Base-by-base conservation (phyloP, 2,888 invertebrate genomes). In the Coleophora deauratella region DNA sequence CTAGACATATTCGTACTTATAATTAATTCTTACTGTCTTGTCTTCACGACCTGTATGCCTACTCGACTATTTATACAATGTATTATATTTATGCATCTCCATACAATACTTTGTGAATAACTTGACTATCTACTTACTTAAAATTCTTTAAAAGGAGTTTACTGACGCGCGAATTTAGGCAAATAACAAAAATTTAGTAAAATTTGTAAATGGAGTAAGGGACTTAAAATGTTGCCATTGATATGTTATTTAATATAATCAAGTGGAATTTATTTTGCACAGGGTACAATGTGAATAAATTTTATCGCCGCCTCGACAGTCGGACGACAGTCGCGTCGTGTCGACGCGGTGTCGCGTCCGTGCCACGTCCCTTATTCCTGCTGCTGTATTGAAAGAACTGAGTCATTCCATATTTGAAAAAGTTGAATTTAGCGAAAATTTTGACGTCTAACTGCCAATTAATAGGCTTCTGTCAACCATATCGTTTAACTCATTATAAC, bases 201-300 rank as follows among this genome's bases (percentile, higher is more conserved):
- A 71, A 68, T 66, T 36, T 73, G 66, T 73, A 58, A 69, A 68
- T 55, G 80, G 81, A 72, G 72, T 78, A 77, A 80, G 84, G 81
- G 80, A 80, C 77, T 71, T 68, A 62, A 50, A 54, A 66, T 72
- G 71, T 72, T 72, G 68, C 70, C 76, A 73, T 75, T 78, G 72
- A 72, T 77, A 71, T 69, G 66, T 77, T 78, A 68, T 72, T 61
- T 65, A 57, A 72, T 73, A 72, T 75, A 73, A 71, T 71, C 77
- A 72, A 75, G 60, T 69, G 76, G 69, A 68, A 69, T 72, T 72
- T 72, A 74, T 66, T 71, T 74, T 62, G 79, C 82, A 84, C 84
- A 84, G 84, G 84, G 84, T 84, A 80, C 73, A 74, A 71, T 74
- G 68, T 78, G 78, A 78, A 69, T 72, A 69, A 66, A 66, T 69